phyloP scores from a whole-genome alignment of 2,888 invertebrate genomes.

The Gasteruption jaculator region DNA sequence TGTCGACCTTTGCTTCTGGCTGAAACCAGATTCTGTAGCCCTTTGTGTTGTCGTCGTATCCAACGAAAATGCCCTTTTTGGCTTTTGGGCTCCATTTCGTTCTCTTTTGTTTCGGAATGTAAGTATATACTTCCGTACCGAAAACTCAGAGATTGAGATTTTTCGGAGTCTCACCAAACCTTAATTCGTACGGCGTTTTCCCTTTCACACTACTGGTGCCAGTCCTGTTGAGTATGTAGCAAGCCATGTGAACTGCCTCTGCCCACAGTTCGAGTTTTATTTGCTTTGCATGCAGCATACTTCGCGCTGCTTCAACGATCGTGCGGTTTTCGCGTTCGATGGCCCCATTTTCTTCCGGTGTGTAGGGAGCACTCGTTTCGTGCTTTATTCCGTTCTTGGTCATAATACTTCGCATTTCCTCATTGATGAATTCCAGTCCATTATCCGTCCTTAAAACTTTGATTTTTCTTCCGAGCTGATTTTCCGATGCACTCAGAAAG shows the following conservation, averaged over 20 bases:
- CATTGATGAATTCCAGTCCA: conserved; percentile 19
- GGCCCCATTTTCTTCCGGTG: conserved; percentile 25
- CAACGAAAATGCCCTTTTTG: too few relatives aligned
- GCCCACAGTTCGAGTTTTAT: conserved; percentile 24
- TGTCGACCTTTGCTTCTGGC: too few relatives aligned
- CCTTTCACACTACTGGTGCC: conserved; percentile 15
- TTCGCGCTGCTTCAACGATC: conserved; percentile 28
- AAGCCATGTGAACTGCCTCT: too few relatives aligned
- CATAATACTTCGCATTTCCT: conserved; percentile 10
- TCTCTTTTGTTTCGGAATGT: conserved; percentile 26
- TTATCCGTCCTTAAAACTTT: conserved; percentile 18
- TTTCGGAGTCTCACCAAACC: neutral
- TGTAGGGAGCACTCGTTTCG: conserved; percentile 18
- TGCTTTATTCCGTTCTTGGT: conserved; percentile 19
- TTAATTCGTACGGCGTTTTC: conserved; percentile 23
- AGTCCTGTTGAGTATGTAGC: conserved; percentile 19
- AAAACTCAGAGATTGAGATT: conserved; percentile 5
- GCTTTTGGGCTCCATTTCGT: conserved; percentile 29
- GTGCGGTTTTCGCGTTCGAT: conserved; percentile 35
- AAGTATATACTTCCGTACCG: conserved; percentile 17
- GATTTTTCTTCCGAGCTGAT: conserved; percentile 12
- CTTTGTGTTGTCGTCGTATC: too few relatives aligned
- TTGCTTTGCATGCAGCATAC: conserved; percentile 21
- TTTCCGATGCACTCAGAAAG: conserved; percentile 29
- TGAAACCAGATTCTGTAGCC: too few relatives aligned